phyloP scores from a whole-genome alignment of 2,888 invertebrate species.

The Mythimna lalbum region DNA sequence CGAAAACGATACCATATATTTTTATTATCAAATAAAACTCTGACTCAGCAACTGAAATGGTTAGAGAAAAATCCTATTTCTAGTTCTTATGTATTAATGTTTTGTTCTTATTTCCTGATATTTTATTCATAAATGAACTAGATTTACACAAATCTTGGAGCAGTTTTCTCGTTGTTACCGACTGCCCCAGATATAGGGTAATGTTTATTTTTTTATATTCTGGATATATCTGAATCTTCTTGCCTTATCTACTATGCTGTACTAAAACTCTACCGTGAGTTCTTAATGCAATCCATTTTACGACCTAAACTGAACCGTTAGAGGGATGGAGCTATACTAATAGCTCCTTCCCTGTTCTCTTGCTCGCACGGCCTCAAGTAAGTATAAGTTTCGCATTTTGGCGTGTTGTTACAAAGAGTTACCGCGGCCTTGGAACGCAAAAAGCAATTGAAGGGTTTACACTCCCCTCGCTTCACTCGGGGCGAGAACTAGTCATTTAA shows the following conservation, averaged over 20 bases:
- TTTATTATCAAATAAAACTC: conserved; percentile 33
- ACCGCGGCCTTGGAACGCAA: too few species aligned
- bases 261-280: neutral
- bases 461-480: too few species aligned
- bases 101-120: conserved; percentile 9
- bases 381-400: too few species aligned
- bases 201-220: conserved; percentile 12
- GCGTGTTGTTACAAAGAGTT: too few species aligned
- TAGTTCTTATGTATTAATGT: neutral
- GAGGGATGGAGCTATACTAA: too few species aligned
- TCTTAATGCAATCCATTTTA: too few species aligned
- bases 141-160: neutral
- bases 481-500: too few species aligned
- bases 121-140: neutral
- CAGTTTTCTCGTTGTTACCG: neutral
- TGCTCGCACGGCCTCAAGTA: too few species aligned
- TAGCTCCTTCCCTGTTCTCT: too few species aligned
- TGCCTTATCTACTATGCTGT: neutral
- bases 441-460: too few species aligned
- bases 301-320: too few species aligned
- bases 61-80: neutral
- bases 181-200: neutral
- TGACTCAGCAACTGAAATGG: conserved; percentile 29
- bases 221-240: neutral
- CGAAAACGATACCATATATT: conserved; percentile 23